Percentiles rank a stretch among this genome's conserved stretches.
Conservation (phyloP, 2,797 vertebrate species). For the Trachurus trachurus region DNA sequence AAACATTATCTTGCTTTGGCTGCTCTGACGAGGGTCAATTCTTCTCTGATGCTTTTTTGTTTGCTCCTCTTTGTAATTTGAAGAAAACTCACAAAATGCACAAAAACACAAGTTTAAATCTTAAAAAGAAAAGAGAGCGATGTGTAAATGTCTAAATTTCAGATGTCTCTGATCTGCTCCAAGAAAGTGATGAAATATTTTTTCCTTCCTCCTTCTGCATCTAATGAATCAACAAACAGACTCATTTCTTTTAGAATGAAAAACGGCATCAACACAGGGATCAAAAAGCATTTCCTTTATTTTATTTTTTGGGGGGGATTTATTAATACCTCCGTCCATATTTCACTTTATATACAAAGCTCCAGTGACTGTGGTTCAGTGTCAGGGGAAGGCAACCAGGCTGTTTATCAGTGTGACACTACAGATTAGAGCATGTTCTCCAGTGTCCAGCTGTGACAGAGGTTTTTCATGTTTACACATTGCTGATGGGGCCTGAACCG, state of each 20-base stretch:
- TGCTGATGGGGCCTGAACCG: slow-evolving; percentile 3
- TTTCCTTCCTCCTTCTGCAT: background rate
- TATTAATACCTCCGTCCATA: background rate
- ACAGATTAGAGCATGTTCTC: slow-evolving; percentile 39
- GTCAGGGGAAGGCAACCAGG: slow-evolving; percentile 10
- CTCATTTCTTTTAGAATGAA: background rate
- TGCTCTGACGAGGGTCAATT: too few species aligned
- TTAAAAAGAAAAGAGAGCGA: background rate
- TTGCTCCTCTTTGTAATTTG: background rate
- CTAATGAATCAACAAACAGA: background rate
- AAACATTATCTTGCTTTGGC: too few species aligned
- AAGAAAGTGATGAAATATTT: background rate
- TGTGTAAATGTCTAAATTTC: background rate
- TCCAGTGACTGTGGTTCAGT: slow-evolving; percentile 8
- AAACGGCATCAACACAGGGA: background rate
- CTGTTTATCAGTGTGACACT: slow-evolving; percentile 29
- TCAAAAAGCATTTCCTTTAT: background rate
- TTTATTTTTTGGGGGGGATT: background rate
- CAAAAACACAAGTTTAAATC: background rate
- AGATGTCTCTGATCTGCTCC: background rate
- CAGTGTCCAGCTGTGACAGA: slow-evolving; percentile 20
- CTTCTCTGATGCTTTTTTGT: background rate
- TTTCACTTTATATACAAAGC: slow-evolving; percentile 13
- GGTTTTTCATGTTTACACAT: slow-evolving; percentile 29
- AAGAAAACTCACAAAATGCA: background rate